Percentiles rank a stretch among this genome's conserved stretches.
Conservation (phyloP, 2,888 invertebrate species). For the Ferdinandea cuprea region DNA sequence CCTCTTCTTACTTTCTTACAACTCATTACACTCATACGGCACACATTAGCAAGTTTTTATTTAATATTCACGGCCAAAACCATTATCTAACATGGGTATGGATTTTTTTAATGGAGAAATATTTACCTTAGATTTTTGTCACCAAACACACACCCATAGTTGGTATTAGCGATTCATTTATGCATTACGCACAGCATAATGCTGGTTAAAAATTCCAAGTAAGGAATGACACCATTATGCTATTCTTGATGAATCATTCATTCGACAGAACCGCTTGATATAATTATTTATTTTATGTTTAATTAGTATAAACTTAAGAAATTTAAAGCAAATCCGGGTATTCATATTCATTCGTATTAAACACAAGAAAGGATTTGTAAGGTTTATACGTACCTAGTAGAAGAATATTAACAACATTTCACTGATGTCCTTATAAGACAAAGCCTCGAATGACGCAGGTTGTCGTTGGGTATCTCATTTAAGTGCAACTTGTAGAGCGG, state of each 20-base stretch:
- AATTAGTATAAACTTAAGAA: too few species aligned
- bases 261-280: too few species aligned
- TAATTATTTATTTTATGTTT: too few species aligned
- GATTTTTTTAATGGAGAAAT: constrained; percentile 14
- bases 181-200: neutral
- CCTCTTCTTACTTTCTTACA: constrained; percentile 21
- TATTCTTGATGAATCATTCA: constrained; percentile 31
- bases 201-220: neutral
- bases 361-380: too few species aligned
- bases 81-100: constrained; percentile 8
- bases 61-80: constrained; percentile 40
- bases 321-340: too few species aligned
- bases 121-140: constrained; percentile 32
- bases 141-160: constrained; percentile 20
- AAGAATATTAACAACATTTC: too few species aligned
- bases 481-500: too few species aligned
- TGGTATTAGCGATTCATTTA: constrained; percentile 34
- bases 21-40: constrained; percentile 16
- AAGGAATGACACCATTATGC: neutral
- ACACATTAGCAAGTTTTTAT: constrained; percentile 11
- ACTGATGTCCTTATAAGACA: too few species aligned
- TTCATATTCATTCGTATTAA: too few species aligned
- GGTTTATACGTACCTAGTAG: too few species aligned
- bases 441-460: too few species aligned
- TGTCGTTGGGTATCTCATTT: too few species aligned